Percentiles rank a stretch among this genome's conserved stretches.
phyloP scores from a whole-genome alignment of 2,888 invertebrate species.

The Phragmatobia fuliginosa region DNA sequence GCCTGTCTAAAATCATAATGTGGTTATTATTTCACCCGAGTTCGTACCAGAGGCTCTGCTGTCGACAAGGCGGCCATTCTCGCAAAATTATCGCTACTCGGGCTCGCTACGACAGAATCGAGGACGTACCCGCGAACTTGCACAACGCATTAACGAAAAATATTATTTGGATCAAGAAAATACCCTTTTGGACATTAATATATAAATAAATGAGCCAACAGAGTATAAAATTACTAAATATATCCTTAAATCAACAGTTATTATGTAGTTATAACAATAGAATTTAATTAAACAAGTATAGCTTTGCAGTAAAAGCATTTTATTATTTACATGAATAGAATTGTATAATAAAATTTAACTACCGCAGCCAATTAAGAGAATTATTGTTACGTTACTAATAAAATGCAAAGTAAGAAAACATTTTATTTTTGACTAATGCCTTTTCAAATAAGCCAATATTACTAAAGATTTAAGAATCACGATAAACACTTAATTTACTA shows the following conservation, averaged over 20 bases:
- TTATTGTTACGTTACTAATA: no score
- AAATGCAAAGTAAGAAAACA: no score
- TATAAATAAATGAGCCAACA: constrained; percentile 51
- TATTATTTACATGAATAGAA: constrained; percentile 27
- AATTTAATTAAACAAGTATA: constrained; percentile 59
- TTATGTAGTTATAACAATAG: constrained; percentile 52
- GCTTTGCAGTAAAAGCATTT: constrained; percentile 52
- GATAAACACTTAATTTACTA: neutral
- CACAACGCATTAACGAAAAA: constrained; percentile 68
- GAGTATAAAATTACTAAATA: constrained; percentile 35
- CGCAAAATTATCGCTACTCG: constrained; percentile 83
- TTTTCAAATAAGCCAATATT: neutral
- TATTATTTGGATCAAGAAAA: constrained; percentile 69
- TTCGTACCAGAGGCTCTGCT: constrained; percentile 76
- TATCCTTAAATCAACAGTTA: constrained; percentile 50
- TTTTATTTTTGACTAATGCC: no score
- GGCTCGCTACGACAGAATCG: constrained; percentile 72
- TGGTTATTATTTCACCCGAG: constrained; percentile 82
- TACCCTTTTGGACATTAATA: constrained; percentile 57
- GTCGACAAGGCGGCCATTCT: constrained; percentile 84
- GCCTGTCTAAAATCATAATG: constrained; percentile 82
- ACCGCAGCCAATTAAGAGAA: no score
- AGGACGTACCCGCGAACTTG: constrained; percentile 75
- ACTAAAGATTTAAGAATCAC: neutral
- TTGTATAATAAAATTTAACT: neutral